phyloP scores from a whole-genome alignment of 2,888 invertebrate species.

The Apodemia duryi region DNA sequence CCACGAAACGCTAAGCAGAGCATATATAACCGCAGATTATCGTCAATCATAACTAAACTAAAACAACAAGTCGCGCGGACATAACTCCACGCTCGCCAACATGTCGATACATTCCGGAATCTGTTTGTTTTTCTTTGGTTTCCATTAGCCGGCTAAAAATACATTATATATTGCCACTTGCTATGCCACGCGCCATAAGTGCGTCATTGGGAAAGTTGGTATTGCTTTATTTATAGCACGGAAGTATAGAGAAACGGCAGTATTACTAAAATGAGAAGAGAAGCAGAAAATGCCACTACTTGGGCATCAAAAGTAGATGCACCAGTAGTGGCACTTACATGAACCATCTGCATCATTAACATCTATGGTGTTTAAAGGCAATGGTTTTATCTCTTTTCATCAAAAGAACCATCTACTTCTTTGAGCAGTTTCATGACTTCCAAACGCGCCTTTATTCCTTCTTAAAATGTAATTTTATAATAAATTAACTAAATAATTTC shows the following conservation, averaged over 20 bases:
- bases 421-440: too few relatives aligned
- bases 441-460: too few relatives aligned
- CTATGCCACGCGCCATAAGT: conserved; percentile 27
- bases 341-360: too few relatives aligned
- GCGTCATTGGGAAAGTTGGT: conserved; percentile 24
- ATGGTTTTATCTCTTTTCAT: too few relatives aligned
- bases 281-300: too few relatives aligned
- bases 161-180: conserved; percentile 28
- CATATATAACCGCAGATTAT: conserved; percentile 29
- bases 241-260: not conserved
- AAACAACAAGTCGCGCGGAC: conserved; percentile 31
- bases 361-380: too few relatives aligned
- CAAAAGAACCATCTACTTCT: too few relatives aligned
- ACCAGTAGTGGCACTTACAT: too few relatives aligned
- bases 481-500: too few relatives aligned
- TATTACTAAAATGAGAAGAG: too few relatives aligned
- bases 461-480: too few relatives aligned
- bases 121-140: conserved; percentile 48
- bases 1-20: conserved; percentile 18
- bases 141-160: conserved; percentile 29
- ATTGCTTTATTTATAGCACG: conserved; percentile 13
- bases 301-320: too few relatives aligned
- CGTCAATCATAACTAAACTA: conserved; percentile 34
- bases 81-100: conserved; percentile 35
- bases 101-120: conserved; percentile 43